A percentile compares a stretch with the other conserved stretches of the same genome.
Conservation (phyloP, 2,888 invertebrate genomes). For the Diploptera punctata region DNA sequence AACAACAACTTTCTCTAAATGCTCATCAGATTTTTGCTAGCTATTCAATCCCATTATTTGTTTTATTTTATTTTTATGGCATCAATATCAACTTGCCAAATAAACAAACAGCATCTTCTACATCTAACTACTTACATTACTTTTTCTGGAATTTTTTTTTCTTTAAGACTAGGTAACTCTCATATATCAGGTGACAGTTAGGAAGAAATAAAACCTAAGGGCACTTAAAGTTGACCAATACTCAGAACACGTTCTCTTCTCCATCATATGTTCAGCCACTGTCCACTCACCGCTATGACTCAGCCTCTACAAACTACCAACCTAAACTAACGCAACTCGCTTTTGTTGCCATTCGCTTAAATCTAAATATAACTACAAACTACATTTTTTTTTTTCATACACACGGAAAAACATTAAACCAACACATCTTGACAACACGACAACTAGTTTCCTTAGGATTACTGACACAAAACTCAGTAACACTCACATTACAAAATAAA, state of each 20-base stretch:
- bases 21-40: no score
- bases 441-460: slow-evolving; percentile 32
- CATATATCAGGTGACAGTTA: neutral
- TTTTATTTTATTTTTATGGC: neutral
- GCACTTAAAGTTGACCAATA: slow-evolving; percentile 43
- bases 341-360: slow-evolving; percentile 27
- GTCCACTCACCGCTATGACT: slow-evolving; percentile 40
- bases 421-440: slow-evolving; percentile 40
- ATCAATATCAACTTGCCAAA: neutral
- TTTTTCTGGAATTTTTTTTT: neutral
- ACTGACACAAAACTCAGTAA: slow-evolving; percentile 23
- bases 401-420: slow-evolving; percentile 39
- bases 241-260: slow-evolving; percentile 34
- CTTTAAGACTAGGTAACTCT: slow-evolving; percentile 21
- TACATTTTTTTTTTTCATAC: slow-evolving; percentile 38
- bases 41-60: no score
- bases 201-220: slow-evolving; percentile 40
- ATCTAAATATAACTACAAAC: slow-evolving; percentile 34
- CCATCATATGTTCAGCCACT: slow-evolving; percentile 5
- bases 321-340: slow-evolving; percentile 33
- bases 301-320: slow-evolving; percentile 42
- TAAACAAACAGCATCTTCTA: neutral
- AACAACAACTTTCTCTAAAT: no score
- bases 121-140: no score
- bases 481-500: slow-evolving; percentile 30